A percentile compares a stretch with the other conserved stretches of the same genome.
Conservation (phyloP, 2,113 vertebrate genomes). For the Bagarius yarrelli region DNA sequence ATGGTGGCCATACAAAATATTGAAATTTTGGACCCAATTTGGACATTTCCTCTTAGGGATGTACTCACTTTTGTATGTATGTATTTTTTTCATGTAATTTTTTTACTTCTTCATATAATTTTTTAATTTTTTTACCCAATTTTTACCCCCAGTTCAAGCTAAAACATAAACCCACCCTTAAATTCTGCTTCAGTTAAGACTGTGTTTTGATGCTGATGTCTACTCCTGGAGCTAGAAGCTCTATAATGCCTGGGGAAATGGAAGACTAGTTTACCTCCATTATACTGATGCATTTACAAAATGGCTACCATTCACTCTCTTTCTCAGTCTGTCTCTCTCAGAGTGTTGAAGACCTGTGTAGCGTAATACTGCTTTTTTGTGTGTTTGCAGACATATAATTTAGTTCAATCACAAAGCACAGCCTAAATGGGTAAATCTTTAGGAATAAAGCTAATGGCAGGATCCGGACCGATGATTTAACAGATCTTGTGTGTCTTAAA, state of each 20-base stretch:
- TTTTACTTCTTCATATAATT: too few relatives aligned
- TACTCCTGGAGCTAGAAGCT: background rate
- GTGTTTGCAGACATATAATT: constrained; percentile 23
- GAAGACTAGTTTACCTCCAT: constrained; percentile 33
- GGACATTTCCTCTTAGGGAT: too few relatives aligned
- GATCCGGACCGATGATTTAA: constrained; percentile 24
- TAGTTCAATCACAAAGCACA: constrained; percentile 1
- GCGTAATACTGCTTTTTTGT: constrained; percentile 6
- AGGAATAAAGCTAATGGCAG: constrained; percentile 3
- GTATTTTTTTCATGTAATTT: too few relatives aligned
- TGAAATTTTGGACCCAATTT: too few relatives aligned
- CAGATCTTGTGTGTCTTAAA: constrained; percentile 28
- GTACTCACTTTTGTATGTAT: too few relatives aligned
- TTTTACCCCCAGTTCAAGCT: background rate
- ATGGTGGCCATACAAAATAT: too few relatives aligned
- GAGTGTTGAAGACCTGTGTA: background rate
- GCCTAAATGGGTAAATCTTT: constrained; percentile 11
- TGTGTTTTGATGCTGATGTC: constrained; percentile 26
- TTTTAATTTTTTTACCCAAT: too few relatives aligned
- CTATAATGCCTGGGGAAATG: constrained; percentile 15
- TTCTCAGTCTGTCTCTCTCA: background rate
- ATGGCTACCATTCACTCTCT: constrained; percentile 31
- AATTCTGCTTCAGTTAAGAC: background rate
- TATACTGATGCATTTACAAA: constrained; percentile 35
- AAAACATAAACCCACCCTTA: background rate